These are phyloP conservation scores for Urocolius indicus DNA, from an alignment of 2,113 vertebrate genomes.

Conservation along the genomic window DNA sequence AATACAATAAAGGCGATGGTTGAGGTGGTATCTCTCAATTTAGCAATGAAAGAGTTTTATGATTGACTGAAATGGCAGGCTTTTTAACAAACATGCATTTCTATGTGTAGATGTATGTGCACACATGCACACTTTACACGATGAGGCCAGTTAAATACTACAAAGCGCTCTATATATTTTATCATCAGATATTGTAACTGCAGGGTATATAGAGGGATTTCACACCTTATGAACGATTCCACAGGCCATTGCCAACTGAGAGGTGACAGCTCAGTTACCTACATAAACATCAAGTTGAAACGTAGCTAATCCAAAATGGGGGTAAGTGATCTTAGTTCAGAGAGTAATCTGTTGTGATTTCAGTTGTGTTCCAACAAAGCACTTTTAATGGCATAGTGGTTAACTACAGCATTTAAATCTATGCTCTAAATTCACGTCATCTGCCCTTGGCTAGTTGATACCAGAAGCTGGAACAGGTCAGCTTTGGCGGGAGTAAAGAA, in stretches of 20 bases:
- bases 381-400: not conserved
- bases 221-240: not conserved
- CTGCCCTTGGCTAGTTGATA: not conserved
- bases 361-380: not conserved
- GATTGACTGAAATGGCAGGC: not conserved
- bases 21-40: not conserved
- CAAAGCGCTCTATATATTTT: not conserved
- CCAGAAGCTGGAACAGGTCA: conserved; percentile 1
- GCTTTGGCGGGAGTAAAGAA: conserved; percentile 20
- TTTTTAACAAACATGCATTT: not conserved
- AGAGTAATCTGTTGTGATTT: not conserved
- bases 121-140: not conserved
- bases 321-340: not conserved
- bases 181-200: not conserved
- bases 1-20: not conserved
- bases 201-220: not conserved
- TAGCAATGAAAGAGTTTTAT: not conserved
- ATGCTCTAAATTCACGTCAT: not conserved
- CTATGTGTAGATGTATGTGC: not conserved
- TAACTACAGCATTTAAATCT: not conserved
- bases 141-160: not conserved
- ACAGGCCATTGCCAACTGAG: not conserved
- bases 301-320: not conserved
- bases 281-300: not conserved
- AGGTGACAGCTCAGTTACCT: not conserved